A percentile compares a stretch with the other conserved stretches of the same genome.
Conservation (phyloP, 2,797 vertebrate species). For the Phataginus tetradactyla region DNA sequence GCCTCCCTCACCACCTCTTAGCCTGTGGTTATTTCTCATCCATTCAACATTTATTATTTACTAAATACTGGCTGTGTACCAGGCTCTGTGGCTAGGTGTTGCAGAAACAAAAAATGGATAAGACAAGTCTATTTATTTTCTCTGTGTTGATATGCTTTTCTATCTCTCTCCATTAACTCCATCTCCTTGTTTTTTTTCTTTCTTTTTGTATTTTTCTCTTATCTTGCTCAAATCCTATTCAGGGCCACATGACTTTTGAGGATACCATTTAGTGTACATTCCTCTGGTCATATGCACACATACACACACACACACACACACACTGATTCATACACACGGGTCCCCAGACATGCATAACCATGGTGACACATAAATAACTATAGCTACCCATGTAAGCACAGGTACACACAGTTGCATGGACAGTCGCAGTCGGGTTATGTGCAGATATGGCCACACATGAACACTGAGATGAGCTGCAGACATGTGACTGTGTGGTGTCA, state of each 20-base stretch:
- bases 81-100: neutral
- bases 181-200: neutral
- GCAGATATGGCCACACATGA: neutral
- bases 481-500: neutral
- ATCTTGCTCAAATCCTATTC: neutral
- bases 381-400: neutral
- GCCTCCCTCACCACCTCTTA: neutral
- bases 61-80: neutral
- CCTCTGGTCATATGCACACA: neutral
- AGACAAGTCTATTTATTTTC: neutral
- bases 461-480: neutral
- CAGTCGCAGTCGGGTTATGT: neutral
- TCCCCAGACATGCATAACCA: neutral
- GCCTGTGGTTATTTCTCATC: neutral
- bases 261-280: neutral
- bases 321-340: neutral
- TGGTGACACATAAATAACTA: neutral
- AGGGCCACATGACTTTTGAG: neutral
- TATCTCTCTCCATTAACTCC: neutral
- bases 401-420: neutral
- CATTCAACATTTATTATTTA: constrained; percentile 28
- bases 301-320: neutral
- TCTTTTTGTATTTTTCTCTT: neutral
- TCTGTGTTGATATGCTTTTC: constrained; percentile 7
- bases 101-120: neutral